phyloP scores from a whole-genome alignment of 2,797 vertebrate species.

The Bovichtus diacanthus region DNA sequence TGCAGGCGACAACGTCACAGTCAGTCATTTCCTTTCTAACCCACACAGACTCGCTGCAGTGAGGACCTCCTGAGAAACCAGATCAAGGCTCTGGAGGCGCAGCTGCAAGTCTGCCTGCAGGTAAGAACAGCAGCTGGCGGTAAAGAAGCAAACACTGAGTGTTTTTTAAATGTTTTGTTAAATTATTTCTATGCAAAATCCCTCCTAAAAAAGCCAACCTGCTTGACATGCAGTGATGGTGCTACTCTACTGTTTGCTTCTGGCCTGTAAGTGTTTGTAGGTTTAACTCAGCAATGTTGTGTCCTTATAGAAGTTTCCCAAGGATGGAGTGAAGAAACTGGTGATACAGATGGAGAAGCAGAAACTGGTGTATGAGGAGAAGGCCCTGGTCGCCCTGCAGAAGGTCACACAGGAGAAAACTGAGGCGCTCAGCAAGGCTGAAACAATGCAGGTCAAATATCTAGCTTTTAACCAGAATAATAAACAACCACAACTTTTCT shows the following conservation, averaged over 20 bases:
- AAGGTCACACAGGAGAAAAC: constrained; percentile 90
- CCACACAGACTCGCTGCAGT: constrained; percentile 90
- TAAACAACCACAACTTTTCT: background rate
- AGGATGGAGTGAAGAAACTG: constrained; percentile 89
- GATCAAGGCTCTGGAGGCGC: constrained; percentile 90
- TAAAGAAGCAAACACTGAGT: background rate
- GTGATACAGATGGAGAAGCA: constrained; percentile 93
- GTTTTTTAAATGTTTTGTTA: constrained; percentile 4
- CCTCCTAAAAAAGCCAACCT: background rate
- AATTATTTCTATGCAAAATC: constrained; percentile 9
- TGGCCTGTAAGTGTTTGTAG: constrained; percentile 1
- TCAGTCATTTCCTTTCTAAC: constrained; percentile 79
- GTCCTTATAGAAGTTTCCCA: constrained; percentile 81
- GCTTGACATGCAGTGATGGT: background rate
- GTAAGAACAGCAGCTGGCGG: constrained; percentile 80
- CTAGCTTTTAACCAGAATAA: background rate
- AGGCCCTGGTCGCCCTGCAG: constrained; percentile 89
- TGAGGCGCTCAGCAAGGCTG: constrained; percentile 85
- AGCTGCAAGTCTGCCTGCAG: constrained; percentile 92
- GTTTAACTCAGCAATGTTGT: constrained; percentile 19
- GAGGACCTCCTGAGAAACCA: constrained; percentile 93
- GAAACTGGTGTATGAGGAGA: constrained; percentile 90
- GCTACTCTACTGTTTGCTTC: background rate
- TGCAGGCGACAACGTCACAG: constrained; percentile 59
- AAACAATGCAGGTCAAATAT: constrained; percentile 87